Percentiles rank a stretch among this genome's conserved stretches.
Conservation (phyloP, 2,888 invertebrate genomes). For the Ischnus inquisitorius region DNA sequence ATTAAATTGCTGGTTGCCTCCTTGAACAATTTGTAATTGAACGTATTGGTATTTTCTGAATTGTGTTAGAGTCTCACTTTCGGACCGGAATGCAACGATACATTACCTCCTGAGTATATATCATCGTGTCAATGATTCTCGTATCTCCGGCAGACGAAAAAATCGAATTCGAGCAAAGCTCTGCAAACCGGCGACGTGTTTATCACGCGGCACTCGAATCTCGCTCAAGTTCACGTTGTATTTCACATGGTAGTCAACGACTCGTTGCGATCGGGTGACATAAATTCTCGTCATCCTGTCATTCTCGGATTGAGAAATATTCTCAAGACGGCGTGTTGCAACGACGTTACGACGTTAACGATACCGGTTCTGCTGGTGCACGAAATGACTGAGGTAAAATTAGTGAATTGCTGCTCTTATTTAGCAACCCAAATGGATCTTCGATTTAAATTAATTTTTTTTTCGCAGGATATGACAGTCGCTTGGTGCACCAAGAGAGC, state of each 20-base stretch:
- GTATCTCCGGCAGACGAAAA: conserved; percentile 79
- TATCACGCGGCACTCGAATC: conserved; percentile 95
- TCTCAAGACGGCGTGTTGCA: conserved; percentile 96
- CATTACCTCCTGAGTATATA: too few species aligned
- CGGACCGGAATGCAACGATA: too few species aligned
- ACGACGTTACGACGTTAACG: conserved; percentile 96
- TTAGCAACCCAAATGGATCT: conserved; percentile 1
- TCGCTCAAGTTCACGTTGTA: conserved; percentile 97
- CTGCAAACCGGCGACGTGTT: conserved; percentile 94
- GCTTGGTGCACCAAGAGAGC: conserved; percentile 98
- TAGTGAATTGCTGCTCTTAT: conserved; percentile 29
- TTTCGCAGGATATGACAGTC: conserved; percentile 94
- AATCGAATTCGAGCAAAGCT: conserved; percentile 86
- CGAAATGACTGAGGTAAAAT: conserved; percentile 95
- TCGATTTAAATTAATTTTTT: conserved; percentile 17
- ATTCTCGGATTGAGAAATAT: conserved; percentile 98
- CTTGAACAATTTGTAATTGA: too few species aligned
- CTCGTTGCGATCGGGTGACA: conserved; percentile 90
- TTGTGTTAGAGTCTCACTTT: too few species aligned
- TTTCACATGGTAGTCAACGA: conserved; percentile 98
- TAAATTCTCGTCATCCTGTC: conserved; percentile 97
- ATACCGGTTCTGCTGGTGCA: conserved; percentile 97
- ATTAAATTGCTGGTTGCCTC: too few species aligned
- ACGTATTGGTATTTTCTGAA: too few species aligned
- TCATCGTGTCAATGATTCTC: not conserved